Evolutionary conservation across 2,888 invertebrate species (phyloP), one percentile per base, ranked within the genome.

Genomic region (Parnassius orleans): DNA sequence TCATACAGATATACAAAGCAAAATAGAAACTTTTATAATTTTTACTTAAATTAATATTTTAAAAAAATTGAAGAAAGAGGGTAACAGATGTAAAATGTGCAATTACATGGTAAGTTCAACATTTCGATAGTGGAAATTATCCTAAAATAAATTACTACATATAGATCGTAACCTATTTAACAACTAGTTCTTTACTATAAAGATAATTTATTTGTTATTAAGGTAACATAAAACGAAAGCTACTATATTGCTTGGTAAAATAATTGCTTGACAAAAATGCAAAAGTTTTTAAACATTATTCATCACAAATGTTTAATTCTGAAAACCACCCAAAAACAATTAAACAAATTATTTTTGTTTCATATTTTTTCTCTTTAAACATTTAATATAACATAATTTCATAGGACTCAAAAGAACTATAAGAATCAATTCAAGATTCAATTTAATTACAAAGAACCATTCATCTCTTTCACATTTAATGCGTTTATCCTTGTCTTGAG

Each of bases 401-500:
- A 33, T 33, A 33, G 0, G 7, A 24, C 24, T 24, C 24, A 24
- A 24, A 33, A 33, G 33, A 33, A 33, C 33, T 3, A 33, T 24
- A 7, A 33, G 33, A 7, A 33, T 33, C 33, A 33, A 33, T 33
- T 33, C 46, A 48, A 14, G 7, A 48, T 48, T n/a, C 12, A 48
- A 12, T 10, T 15, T 42, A 11, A 11, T 53, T 41, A 47, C 42
- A 65, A 52, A 0, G 72, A 50, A n/a, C 89, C 89, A 60, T 90
- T 90, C 11, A 79, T 66, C 60, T 75, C 75, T 61, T 78, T 78
- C 3, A 75, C 70, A 48, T 66, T 77, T 33, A 87, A 69, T 1
- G 69, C 69, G 0, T 76, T 73, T 69, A 90, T 78, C 59, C 86
- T 77, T 10, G 70, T 67, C 64, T 72, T 80, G 0, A 92, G 69